Evolutionary conservation across 1,140 invertebrate genomes (phyloP).

Genomic region (Drosophila ananassae): DNA sequence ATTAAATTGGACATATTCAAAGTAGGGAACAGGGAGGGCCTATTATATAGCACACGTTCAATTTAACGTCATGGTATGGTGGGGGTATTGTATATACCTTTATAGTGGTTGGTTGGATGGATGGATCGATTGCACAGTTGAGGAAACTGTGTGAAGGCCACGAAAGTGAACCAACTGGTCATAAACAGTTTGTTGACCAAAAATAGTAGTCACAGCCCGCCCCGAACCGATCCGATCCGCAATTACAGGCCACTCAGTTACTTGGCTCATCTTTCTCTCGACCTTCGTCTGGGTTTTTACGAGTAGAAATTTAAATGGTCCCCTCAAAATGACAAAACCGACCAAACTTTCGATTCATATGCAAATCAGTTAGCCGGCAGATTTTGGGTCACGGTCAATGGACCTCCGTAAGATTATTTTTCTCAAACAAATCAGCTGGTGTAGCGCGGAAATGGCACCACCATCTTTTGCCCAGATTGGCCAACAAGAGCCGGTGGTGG

Average conservation of each 20-base stretch:
- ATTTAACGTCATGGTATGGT: slow-evolving; percentile 34
- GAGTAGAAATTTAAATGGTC: slow-evolving; percentile 68
- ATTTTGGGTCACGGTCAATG: slow-evolving; percentile 79
- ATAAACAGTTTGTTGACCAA: slow-evolving; percentile 80
- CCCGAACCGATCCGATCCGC: slow-evolving; percentile 31
- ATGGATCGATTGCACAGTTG: slow-evolving; percentile 47
- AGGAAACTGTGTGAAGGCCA: slow-evolving; percentile 77
- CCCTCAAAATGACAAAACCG: slow-evolving; percentile 28
- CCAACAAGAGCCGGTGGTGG: slow-evolving; percentile 13
- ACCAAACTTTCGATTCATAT: slow-evolving; percentile 53
- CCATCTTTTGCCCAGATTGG: slow-evolving; percentile 36
- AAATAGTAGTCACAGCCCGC: slow-evolving; percentile 21
- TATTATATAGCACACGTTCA: slow-evolving; percentile 45
- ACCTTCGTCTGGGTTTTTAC: slow-evolving; percentile 61
- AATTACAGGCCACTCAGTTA: slow-evolving; percentile 39
- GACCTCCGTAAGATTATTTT: slow-evolving; percentile 49
- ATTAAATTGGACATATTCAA: slow-evolving; percentile 60
- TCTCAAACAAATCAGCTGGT: slow-evolving; percentile 33
- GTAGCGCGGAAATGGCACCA: slow-evolving; percentile 55
- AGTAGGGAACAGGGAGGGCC: slow-evolving; percentile 37
- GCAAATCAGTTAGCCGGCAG: slow-evolving; percentile 52
- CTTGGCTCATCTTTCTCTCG: slow-evolving; percentile 53
- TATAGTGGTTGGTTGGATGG: background rate
- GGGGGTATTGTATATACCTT: background rate
- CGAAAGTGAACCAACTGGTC: slow-evolving; percentile 79